Evolutionary conservation across 2,888 invertebrate genomes (phyloP).

Genomic region (Cataglyphis altisquamis): DNA sequence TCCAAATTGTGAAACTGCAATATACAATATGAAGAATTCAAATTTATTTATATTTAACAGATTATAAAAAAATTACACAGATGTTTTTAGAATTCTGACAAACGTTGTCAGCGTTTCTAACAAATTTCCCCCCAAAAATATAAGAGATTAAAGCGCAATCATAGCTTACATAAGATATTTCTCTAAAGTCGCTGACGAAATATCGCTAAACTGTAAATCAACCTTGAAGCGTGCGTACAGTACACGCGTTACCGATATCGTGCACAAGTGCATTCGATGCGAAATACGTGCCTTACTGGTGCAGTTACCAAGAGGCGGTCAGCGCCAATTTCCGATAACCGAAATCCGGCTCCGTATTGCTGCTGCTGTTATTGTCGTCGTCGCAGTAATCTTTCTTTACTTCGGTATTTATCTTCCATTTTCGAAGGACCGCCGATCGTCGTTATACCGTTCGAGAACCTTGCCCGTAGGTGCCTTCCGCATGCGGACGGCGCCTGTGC

Average conservation of each 20-base stretch:
- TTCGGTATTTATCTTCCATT: slow-evolving; percentile 38
- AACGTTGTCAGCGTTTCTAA: not conserved
- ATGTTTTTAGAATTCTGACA: not conserved
- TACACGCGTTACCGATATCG: slow-evolving; percentile 8
- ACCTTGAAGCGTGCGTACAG: slow-evolving; percentile 13
- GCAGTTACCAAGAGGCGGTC: slow-evolving; percentile 61
- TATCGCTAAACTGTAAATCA: slow-evolving; percentile 37
- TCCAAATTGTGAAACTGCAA: not conserved
- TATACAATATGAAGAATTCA: not conserved
- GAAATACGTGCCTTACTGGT: slow-evolving; percentile 31
- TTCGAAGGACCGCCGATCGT: slow-evolving; percentile 25
- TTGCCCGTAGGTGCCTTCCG: slow-evolving; percentile 56
- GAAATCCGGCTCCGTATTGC: slow-evolving; percentile 61
- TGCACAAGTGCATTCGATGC: slow-evolving; percentile 41
- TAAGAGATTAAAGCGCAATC: not conserved
- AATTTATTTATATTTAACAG: not conserved
- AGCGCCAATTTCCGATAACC: slow-evolving; percentile 70
- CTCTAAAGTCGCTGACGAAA: not conserved
- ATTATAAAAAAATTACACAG: not conserved
- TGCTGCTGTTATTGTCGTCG: slow-evolving; percentile 62
- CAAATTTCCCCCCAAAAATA: not conserved
- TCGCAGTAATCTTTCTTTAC: slow-evolving; percentile 59
- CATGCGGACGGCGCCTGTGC: slow-evolving; percentile 41
- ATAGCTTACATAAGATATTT: not conserved
- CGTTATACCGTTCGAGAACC: slow-evolving; percentile 62